Evolutionary conservation across 2,888 invertebrate species (phyloP), one percentile per base, ranked within the genome.

Genomic region (Coenonympha arcania): DNA sequence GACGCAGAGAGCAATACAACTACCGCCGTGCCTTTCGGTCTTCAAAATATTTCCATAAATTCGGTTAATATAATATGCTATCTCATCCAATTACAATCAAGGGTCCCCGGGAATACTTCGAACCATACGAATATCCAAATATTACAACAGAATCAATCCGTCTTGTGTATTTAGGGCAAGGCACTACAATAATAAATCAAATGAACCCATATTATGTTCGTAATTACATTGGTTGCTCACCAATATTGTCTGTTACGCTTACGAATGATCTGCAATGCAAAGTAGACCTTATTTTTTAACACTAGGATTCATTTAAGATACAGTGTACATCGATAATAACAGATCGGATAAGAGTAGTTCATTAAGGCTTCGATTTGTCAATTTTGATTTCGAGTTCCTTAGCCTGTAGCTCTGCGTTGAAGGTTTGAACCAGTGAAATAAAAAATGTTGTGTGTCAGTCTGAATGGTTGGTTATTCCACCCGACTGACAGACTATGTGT

Each of bases 141-240:
- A 42, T 46, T 44, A 46, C 22, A 51, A 39, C 48, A 24, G 36
- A 57, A 53, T 41, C 57, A 41, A 50, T 52, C 39, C 48, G 30
- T 55, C 55, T 43, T 55, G 55, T 55, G 40, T 49, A 52, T 48
- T 52, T 48, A 50, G 56, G 49, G 34, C 39, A 45, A 33, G 37
- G 37, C 48, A 33, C 47, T 42, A 31, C 16, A 51, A 53, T 55
- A 56, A 57, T 57, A 55, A 54, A 57, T 57, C 52, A 55, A 50
- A 37, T 50, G 34, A 37, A 34, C 49, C 44, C 47, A 28, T 45
- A 28, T 48, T 31, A 28, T 22, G 18, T 26, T 40, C 36, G 42
- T 48, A 49, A 53, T 49, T 41, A 56, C 49, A 47, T 48, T 45
- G 34, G 44, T 34, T 34, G 41, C 28, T 39, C 22, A 47, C 47